Evolutionary conservation across 2,113 vertebrate genomes (phyloP).

Genomic region (Labeo catla): DNA sequence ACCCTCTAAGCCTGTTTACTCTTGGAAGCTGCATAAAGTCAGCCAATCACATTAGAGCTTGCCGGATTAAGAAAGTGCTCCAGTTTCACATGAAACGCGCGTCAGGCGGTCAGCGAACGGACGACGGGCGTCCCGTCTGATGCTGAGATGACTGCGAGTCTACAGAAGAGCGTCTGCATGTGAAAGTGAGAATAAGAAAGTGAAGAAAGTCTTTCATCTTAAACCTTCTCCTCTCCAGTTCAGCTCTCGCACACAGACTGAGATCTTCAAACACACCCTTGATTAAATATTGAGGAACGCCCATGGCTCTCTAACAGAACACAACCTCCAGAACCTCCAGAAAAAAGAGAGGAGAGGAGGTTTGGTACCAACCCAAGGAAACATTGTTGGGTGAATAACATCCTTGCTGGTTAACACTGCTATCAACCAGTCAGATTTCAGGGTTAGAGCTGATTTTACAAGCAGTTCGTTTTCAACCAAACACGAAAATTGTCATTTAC

Average conservation of each 20-base stretch:
- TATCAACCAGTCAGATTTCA: neutral
- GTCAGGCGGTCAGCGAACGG: neutral
- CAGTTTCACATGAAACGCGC: neutral
- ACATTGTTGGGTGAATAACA: neutral
- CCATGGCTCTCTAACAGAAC: slow-evolving; percentile 61
- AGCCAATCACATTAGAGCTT: neutral
- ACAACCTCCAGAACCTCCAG: neutral
- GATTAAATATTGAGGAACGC: slow-evolving; percentile 79
- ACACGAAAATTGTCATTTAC: neutral
- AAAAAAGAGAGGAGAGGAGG: neutral
- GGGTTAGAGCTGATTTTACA: neutral
- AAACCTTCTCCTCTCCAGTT: slow-evolving; percentile 44
- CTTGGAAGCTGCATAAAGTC: neutral
- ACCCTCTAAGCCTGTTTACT: neutral
- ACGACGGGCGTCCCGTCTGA: neutral
- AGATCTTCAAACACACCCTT: slow-evolving; percentile 73
- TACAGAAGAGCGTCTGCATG: neutral
- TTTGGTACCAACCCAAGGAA: neutral
- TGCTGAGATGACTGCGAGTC: neutral
- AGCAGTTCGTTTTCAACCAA: neutral
- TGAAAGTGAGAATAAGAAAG: slow-evolving; percentile 44
- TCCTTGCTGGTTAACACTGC: neutral
- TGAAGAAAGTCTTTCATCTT: slow-evolving; percentile 68
- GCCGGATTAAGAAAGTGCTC: neutral
- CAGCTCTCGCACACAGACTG: slow-evolving; percentile 62